phyloP scores from a whole-genome alignment of 92 coral and sea anemone genomes.

The Bergia sp. region DNA sequence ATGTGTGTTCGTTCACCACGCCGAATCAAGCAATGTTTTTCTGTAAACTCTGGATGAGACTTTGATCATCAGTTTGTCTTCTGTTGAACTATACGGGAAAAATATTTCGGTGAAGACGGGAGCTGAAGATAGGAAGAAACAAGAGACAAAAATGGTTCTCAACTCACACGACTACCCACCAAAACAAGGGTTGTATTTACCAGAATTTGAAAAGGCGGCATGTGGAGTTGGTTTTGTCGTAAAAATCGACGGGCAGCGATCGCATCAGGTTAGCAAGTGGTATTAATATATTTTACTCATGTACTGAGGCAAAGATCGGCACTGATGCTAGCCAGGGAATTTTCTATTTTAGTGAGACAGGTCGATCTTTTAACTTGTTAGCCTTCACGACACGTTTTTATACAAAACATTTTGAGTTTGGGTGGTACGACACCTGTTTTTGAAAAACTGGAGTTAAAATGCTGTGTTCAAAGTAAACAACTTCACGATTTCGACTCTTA shows the following conservation, averaged over 20 bases:
- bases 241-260: constrained; percentile 85
- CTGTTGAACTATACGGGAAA: not conserved
- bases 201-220: constrained; percentile 87
- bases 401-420: too few species aligned
- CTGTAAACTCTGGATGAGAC: not conserved
- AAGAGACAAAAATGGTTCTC: constrained; percentile 65
- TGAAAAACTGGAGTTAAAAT: too few species aligned
- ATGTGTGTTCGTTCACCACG: not conserved
- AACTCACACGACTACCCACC: constrained; percentile 75
- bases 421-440: too few species aligned
- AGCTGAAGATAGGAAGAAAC: not conserved
- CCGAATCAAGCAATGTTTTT: not conserved
- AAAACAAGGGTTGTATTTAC: constrained; percentile 87
- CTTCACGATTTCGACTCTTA: too few species aligned
- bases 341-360: too few species aligned
- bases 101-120: constrained; percentile 1
- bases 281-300: too few species aligned
- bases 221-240: constrained; percentile 97
- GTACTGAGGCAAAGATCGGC: too few species aligned
- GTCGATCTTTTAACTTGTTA: too few species aligned
- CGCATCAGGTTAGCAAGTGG: constrained; percentile 70
- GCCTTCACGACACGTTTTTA: too few species aligned
- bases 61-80: not conserved
- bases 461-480: too few species aligned
- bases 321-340: too few species aligned